Evolutionary conservation across 2,113 vertebrate species (phyloP), one percentile per base, ranked within the genome.

Genomic region (Rhizomys pruinosus): DNA sequence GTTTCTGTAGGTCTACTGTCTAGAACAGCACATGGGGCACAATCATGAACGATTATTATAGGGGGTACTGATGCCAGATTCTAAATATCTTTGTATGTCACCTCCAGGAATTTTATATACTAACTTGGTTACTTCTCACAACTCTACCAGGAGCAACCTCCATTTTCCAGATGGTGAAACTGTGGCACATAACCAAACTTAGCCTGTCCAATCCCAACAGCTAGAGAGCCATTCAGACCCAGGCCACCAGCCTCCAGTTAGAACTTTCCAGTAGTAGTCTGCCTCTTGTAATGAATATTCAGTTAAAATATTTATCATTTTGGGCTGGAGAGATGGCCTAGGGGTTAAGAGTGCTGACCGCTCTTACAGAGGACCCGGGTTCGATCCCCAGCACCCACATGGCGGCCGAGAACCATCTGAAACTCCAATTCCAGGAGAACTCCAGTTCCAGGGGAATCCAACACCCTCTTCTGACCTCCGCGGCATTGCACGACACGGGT

Each of bases 81-180:
- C 74, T 87, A 76, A 80, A 12, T 93, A 79, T 44, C 86, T 88
- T 73, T 80, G 82, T 17, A 64, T 27, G 29, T 16, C 76, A 73
- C 88, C 63, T 82, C 64, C 71, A 86, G 39, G 79, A 89, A 89
- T 25, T 86, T 73, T 10, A 13, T 25, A 34, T 32, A 73, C 47
- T 78, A 47, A 82, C 19, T 85, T 22, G 37, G 34, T 71, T 85
- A 69, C 74, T 89, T 88, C 81, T 87, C 44, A n/a, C 32, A 94
- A 34, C 4, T 32, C 57, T 34, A 23, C 17, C 22, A 71, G 27
- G 23, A 44, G 39, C 5, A 52, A 34, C n/a, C 19, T 73, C 42
- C 34, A 71, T 55, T 74, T 94, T 84, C 47, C 64, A 15, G 27
- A 81, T 68, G 47, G 37, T 78, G 25, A 82, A 69, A 91, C 23